phyloP scores from a whole-genome alignment of 2,888 invertebrate species.

The Drosophila paracracens region DNA sequence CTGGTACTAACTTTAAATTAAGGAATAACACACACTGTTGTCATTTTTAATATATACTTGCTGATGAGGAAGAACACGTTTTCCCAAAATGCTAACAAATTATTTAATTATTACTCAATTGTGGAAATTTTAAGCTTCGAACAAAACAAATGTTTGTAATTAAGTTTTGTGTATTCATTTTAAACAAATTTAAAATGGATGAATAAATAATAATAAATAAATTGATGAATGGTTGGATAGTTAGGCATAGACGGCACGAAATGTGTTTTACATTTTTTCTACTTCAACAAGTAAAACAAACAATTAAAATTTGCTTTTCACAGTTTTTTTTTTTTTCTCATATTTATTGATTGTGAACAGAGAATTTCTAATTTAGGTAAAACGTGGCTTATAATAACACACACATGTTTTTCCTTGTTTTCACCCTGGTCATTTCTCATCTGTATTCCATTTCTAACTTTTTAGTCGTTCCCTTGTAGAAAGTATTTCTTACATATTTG shows the following conservation, averaged over 20 bases:
- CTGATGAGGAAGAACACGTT: not conserved
- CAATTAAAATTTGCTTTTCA: not conserved
- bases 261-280: not conserved
- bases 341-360: not conserved
- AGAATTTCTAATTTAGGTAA: not conserved
- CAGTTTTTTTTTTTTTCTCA: not conserved
- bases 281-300: too few species aligned
- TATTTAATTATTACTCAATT: not conserved
- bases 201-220: not conserved
- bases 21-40: not conserved
- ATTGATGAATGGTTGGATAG: not conserved
- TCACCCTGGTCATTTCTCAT: not conserved
- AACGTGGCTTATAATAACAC: not conserved
- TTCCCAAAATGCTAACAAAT: not conserved
- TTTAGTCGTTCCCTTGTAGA: not conserved
- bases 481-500: not conserved
- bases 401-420: not conserved
- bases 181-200: not conserved
- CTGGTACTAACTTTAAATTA: conserved; percentile 16
- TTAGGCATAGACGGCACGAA: not conserved
- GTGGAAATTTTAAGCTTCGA: not conserved
- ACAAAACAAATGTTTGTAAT: not conserved
- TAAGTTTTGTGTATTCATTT: not conserved
- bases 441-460: not conserved
- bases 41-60: not conserved